phyloP scores from a whole-genome alignment of 2,113 vertebrate species.

The Octodon degus region DNA sequence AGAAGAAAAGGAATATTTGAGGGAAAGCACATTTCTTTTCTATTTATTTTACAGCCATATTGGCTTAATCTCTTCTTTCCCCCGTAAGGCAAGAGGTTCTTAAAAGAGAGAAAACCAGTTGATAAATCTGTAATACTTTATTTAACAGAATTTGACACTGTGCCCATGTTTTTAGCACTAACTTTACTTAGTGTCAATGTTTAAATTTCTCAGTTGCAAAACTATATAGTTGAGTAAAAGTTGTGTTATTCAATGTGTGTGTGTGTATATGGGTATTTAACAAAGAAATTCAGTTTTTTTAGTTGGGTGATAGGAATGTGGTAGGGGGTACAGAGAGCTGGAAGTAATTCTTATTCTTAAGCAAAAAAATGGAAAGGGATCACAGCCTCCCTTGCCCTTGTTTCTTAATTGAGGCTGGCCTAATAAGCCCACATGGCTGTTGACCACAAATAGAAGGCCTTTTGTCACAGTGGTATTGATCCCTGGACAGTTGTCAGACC shows the following conservation, averaged over 20 bases:
- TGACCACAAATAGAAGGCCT: neutral
- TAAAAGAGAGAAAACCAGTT: constrained; percentile 49
- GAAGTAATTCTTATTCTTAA: neutral
- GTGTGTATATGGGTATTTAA: neutral
- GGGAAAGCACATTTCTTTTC: constrained; percentile 11
- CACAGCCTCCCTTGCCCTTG: neutral
- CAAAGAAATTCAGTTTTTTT: neutral
- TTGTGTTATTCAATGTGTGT: neutral
- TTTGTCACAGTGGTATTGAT: neutral
- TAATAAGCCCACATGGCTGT: neutral
- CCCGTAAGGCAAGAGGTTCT: constrained; percentile 9
- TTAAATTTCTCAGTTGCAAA: constrained; percentile 58
- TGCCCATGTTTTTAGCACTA: constrained; percentile 47
- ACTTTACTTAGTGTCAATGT: neutral
- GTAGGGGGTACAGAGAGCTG: neutral
- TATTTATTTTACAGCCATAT: constrained; percentile 46
- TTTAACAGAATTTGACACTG: constrained; percentile 41
- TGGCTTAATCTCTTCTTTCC: neutral
- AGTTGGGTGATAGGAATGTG: neutral
- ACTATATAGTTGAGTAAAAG: constrained; percentile 33
- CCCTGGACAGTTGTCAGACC: neutral
- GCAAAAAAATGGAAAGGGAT: neutral
- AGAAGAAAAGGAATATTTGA: constrained; percentile 33
- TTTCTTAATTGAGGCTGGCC: neutral
- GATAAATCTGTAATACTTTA: constrained; percentile 5